Evolutionary conservation across 2,888 invertebrate genomes (phyloP).

Genomic region (Doris montereyensis): DNA sequence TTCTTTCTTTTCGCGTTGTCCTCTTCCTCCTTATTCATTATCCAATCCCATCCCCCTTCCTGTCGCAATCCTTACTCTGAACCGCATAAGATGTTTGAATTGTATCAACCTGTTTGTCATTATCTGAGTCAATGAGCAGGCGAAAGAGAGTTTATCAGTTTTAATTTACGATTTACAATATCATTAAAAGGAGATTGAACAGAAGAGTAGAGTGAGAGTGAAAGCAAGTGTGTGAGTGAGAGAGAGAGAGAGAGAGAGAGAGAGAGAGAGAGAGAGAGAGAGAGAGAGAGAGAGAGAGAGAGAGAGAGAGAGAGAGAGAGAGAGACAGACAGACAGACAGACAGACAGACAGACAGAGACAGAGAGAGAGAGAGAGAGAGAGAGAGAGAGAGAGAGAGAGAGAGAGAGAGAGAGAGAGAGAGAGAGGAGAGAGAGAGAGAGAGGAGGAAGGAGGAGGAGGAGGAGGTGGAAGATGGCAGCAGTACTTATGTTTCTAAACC

Average conservation of each 20-base stretch:
- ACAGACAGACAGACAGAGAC: not conserved
- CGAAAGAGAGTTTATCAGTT: too few species aligned
- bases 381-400: not conserved
- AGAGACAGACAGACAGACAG: not conserved
- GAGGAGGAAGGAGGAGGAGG: not conserved
- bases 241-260: not conserved
- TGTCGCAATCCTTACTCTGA: too few species aligned
- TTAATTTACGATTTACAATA: too few species aligned
- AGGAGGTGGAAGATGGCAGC: not conserved
- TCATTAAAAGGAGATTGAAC: too few species aligned
- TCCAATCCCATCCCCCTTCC: too few species aligned
- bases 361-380: not conserved
- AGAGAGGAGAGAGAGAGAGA: not conserved
- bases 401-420: not conserved
- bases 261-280: constrained; percentile 20
- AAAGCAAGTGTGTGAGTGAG: not conserved
- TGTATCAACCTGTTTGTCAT: too few species aligned
- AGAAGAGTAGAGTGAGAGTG: not conserved
- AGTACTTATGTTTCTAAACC: too few species aligned
- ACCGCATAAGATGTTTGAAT: too few species aligned
- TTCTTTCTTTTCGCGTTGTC: too few species aligned
- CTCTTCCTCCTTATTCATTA: too few species aligned
- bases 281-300: constrained; percentile 1
- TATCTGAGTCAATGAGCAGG: too few species aligned
- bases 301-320: not conserved